Base-by-base conservation (phyloP, 2,113 vertebrate genomes). In the Aspidoscelis tigris region DNA sequence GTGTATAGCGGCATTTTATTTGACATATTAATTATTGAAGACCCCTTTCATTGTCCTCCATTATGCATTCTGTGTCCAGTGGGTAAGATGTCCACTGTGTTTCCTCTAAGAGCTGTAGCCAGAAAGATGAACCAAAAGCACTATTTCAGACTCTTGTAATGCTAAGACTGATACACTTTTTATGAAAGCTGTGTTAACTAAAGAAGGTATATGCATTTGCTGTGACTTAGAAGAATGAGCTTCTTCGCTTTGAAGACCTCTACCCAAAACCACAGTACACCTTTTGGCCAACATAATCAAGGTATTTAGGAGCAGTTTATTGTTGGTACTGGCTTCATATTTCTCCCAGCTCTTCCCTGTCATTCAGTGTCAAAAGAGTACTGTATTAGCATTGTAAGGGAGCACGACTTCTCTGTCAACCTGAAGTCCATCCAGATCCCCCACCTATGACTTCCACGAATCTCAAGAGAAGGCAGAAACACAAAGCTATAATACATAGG, bases 141-240 rank as follows among this genome's bases (percentile, higher is more conserved):
- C 80, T 78, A 74, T 83, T 90, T 22, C 78, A 43, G 73, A 88
- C 86, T 91, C 90, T 94, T 92, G 83, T 89, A 43, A 44, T 89
- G 90, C 93, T 91, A 94, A 87, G 91, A 90, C 88, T 94, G 90
- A 91, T 92, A 89, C 33, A 33, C 91, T 93, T 93, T 81, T 94
- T 94, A 91, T 93, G 93, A 93, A 94, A 93, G 92, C 58, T 87
- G 89, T 82, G 76, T 89, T 89, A 90, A 91, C 91, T 8, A 89
- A 90, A 83, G 86, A 90, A 94, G 90, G 91, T 78, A 76, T 77
- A 82, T 85, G 76, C 90, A 84, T 91, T 91, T 87, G 5, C 83
- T 11, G 88, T 92, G 90, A 94, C 91, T 92, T 93, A 92, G 94
- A 91, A 93, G 92, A 93, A 92, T 91, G 88, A 93, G 92, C 91